Percentiles rank a stretch among this genome's conserved stretches.
These are phyloP conservation scores for Neuroscelio doddi DNA, from an alignment of 2,888 invertebrate genomes.

Conservation along the genomic window DNA sequence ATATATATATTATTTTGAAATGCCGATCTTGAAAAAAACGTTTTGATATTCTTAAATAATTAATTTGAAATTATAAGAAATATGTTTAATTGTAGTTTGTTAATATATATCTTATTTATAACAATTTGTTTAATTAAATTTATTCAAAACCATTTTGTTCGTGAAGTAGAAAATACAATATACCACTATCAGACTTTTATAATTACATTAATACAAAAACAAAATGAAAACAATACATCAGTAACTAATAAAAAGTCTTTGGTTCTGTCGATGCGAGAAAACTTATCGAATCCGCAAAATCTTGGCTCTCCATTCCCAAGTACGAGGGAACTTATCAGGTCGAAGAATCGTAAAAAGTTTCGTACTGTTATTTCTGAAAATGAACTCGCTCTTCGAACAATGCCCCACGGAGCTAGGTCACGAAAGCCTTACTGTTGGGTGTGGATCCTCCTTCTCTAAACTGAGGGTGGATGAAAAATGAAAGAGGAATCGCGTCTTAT, in stretches of 20 bases:
- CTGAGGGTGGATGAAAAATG: conserved; percentile 18
- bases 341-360: conserved; percentile 55
- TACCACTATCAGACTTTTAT: too few species aligned
- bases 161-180: too few species aligned
- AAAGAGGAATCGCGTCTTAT: conserved; percentile 24
- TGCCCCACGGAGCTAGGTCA: conserved; percentile 26
- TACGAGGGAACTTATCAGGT: conserved; percentile 55
- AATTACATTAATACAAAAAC: not conserved
- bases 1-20: too few species aligned
- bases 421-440: conserved; percentile 24
- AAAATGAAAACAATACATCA: conserved; percentile 4
- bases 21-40: too few species aligned
- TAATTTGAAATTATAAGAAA: too few species aligned
- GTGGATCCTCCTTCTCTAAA: conserved; percentile 7
- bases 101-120: too few species aligned
- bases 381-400: conserved; percentile 50
- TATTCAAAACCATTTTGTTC: too few species aligned
- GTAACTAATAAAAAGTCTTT: conserved; percentile 1
- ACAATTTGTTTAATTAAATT: too few species aligned
- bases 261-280: conserved; percentile 18
- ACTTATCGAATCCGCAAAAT: conserved; percentile 51
- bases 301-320: conserved; percentile 22
- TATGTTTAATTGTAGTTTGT: too few species aligned
- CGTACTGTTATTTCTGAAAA: conserved; percentile 54
- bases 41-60: too few species aligned